Evolutionary conservation across 2,888 invertebrate genomes (phyloP).

Genomic region (Pocota personata): DNA sequence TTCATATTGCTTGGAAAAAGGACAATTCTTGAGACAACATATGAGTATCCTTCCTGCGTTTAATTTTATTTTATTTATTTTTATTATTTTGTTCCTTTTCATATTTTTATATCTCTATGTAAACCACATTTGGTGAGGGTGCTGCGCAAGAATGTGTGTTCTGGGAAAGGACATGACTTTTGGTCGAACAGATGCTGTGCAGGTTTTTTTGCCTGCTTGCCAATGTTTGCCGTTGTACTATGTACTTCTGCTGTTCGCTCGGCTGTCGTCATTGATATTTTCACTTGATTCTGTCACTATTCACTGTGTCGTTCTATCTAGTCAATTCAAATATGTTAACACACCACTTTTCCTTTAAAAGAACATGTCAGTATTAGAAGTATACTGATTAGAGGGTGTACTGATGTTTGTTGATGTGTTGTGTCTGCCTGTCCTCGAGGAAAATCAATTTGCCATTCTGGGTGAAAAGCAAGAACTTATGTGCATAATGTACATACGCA

Average conservation of each 20-base stretch:
- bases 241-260: slow-evolving; percentile 25
- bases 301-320: slow-evolving; percentile 36
- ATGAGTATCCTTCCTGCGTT: slow-evolving; percentile 50
- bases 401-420: slow-evolving; percentile 36
- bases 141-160: not conserved
- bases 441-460: slow-evolving; percentile 55
- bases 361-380: slow-evolving; percentile 19
- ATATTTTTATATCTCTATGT: slow-evolving; percentile 46
- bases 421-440: slow-evolving; percentile 24
- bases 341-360: slow-evolving; percentile 51
- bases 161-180: slow-evolving; percentile 51
- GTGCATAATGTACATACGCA: slow-evolving; percentile 18
- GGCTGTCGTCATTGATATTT: slow-evolving; percentile 27
- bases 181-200: slow-evolving; percentile 50
- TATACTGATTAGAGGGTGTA: not conserved
- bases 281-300: slow-evolving; percentile 35
- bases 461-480: slow-evolving; percentile 14
- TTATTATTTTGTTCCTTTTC: slow-evolving; percentile 31
- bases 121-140: slow-evolving; percentile 41
- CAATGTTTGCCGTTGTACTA: slow-evolving; percentile 43
- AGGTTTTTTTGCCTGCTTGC: slow-evolving; percentile 44
- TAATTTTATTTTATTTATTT: slow-evolving; percentile 55
- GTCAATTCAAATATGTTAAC: slow-evolving; percentile 60
- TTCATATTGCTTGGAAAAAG: slow-evolving; percentile 59
- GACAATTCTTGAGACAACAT: slow-evolving; percentile 54